These are phyloP conservation scores for Leptoclinus maculatus DNA, from an alignment of 2,797 vertebrate genomes.

Conservation along the genomic window DNA sequence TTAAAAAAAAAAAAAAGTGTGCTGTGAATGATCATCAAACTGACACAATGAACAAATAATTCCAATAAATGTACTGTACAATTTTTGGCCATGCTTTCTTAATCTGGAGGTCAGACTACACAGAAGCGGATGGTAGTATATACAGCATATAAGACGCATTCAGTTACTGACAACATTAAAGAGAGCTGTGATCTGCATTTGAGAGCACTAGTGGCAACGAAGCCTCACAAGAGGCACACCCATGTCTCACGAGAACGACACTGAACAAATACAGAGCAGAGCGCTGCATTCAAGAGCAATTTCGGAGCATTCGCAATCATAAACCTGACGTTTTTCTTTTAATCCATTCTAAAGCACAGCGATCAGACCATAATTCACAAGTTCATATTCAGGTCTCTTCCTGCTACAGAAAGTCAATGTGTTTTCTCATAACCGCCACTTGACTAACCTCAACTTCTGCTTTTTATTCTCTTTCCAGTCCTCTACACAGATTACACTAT, in stretches of 20 bases:
- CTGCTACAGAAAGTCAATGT: neutral
- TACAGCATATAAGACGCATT: neutral
- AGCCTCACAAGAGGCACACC: constrained; percentile 15
- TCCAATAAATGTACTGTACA: neutral
- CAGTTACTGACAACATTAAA: neutral
- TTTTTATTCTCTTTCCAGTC: neutral
- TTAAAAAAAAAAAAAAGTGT: neutral
- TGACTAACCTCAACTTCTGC: constrained; percentile 23
- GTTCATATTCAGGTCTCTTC: constrained; percentile 4
- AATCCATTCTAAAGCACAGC: neutral
- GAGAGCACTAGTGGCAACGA: constrained; percentile 23
- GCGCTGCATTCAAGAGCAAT: neutral
- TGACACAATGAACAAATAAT: neutral
- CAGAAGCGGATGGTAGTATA: neutral
- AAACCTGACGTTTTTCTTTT: neutral
- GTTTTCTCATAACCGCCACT: neutral
- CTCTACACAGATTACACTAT: neutral
- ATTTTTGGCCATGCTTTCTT: constrained; percentile 8
- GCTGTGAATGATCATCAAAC: neutral
- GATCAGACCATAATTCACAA: neutral
- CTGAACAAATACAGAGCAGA: neutral
- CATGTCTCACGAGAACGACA: neutral
- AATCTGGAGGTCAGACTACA: constrained; percentile 15
- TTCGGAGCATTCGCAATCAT: neutral
- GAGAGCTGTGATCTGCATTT: neutral